Evolutionary conservation across 2,888 invertebrate species (phyloP).

Genomic region (Spicauda simplicius): DNA sequence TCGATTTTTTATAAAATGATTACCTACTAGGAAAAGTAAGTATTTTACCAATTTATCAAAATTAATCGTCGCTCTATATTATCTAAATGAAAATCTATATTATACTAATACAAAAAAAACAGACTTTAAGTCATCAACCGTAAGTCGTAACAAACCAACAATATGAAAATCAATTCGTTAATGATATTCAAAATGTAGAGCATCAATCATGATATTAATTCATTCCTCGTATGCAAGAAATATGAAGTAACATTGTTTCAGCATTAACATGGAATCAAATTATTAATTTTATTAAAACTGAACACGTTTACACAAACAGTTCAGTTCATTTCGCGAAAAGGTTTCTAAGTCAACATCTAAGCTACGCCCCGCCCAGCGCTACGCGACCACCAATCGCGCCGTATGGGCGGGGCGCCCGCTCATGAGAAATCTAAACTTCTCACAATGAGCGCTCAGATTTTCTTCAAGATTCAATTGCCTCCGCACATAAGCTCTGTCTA

Average conservation of each 20-base stretch:
- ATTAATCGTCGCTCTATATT: too few species aligned
- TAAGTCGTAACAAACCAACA: too few species aligned
- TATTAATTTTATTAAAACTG: conserved; percentile 9
- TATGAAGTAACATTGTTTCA: background rate
- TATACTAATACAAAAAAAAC: too few species aligned
- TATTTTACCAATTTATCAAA: too few species aligned
- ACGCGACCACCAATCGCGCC: conserved; percentile 71
- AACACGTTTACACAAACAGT: conserved; percentile 24
- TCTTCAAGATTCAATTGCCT: conserved; percentile 31
- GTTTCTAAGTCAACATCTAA: conserved; percentile 77
- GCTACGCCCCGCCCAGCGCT: conserved; percentile 76
- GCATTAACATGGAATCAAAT: background rate
- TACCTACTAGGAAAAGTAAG: too few species aligned
- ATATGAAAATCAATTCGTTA: too few species aligned
- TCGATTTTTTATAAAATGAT: too few species aligned
- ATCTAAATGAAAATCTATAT: too few species aligned
- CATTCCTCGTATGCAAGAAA: background rate
- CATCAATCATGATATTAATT: too few species aligned
- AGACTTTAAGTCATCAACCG: too few species aligned
- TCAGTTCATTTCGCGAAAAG: conserved; percentile 52
- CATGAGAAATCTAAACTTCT: conserved; percentile 69
- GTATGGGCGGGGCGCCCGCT: conserved; percentile 68
- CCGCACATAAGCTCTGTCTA: conserved; percentile 25
- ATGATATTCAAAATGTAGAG: too few species aligned
- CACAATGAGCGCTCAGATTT: conserved; percentile 42